A percentile compares a stretch with the other conserved stretches of the same genome.
phyloP scores from a whole-genome alignment of 2,888 invertebrate species.

The Aphodius sticticus region DNA sequence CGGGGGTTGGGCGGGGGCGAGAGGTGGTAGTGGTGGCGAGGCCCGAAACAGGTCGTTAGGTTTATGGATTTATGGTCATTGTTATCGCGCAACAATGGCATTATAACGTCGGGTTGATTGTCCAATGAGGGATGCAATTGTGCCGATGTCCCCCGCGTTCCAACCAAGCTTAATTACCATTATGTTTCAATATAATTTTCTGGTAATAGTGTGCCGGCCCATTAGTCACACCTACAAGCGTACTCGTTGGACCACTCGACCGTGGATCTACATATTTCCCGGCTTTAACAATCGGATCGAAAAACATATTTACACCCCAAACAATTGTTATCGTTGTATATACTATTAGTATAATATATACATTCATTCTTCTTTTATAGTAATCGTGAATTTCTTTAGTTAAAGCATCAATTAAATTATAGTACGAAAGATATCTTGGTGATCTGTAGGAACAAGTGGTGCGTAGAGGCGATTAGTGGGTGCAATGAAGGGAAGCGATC shows the following conservation, averaged over 20 bases:
- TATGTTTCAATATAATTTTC: slow-evolving; percentile 37
- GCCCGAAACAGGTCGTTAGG: slow-evolving; percentile 54
- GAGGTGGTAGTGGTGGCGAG: slow-evolving; percentile 33
- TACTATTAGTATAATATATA: not conserved
- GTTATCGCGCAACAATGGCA: slow-evolving; percentile 51
- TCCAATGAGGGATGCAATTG: slow-evolving; percentile 38
- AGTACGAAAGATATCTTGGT: not conserved
- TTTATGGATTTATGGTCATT: slow-evolving; percentile 55
- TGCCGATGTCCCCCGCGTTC: slow-evolving; percentile 19
- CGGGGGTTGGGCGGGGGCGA: slow-evolving; percentile 39
- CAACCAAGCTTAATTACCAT: slow-evolving; percentile 35
- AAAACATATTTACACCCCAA: slow-evolving; percentile 4
- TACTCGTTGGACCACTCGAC: not conserved
- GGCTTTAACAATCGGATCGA: not conserved
- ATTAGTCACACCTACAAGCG: slow-evolving; percentile 16
- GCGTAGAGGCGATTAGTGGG: slow-evolving; percentile 45
- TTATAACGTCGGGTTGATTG: slow-evolving; percentile 44
- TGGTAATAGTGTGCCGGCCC: slow-evolving; percentile 20
- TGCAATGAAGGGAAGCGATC: slow-evolving; percentile 49
- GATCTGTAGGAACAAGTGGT: slow-evolving; percentile 21
- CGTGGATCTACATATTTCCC: not conserved
- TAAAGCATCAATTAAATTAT: too few species aligned
- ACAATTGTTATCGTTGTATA: not conserved
- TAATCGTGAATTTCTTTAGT: too few species aligned
- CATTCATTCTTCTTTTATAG: too few species aligned